Base-by-base conservation (phyloP, 2,888 invertebrate species). In the Callyntrura guangdongensis region DNA sequence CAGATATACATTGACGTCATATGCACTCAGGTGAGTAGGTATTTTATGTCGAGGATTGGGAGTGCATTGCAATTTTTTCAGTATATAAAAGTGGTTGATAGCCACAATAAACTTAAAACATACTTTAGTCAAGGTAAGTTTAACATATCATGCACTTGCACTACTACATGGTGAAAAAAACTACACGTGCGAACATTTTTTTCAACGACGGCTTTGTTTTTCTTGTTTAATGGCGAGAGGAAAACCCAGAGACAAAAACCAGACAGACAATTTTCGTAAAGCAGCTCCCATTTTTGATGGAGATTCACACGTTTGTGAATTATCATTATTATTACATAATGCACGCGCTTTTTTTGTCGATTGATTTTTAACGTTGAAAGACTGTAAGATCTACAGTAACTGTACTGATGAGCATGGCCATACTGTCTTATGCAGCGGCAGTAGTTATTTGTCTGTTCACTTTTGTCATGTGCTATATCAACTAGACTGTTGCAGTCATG, bases 71-170 rank as follows among this genome's bases (percentile, higher is more conserved):
- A n/a, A n/a, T n/a, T n/a, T n/a, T n/a, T n/a, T n/a, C n/a, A n/a
- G n/a, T n/a, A n/a, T n/a, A 53, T 53, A 14, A 53, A 53, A 53
- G 12, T 11, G 53, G 1, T 53, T 53, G n/a, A n/a, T 12, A 53
- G 53, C 53, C 5, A 14, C 53, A 8, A 47, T 8, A 17, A 61
- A 20, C 61, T 20, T 17, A 11, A 6, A 17, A 61, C 20, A 61
- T n/a, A n/a, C 22, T 64, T 79, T 79, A 56, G 79, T 79, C 59
- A 59, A 59, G 79, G 79, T 53, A 79, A 79, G 36, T 79, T 79
- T 17, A 59, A 59, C 45, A 56, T 56, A 17, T 79, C 79, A 79
- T 56, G 79, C 79, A 45, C 11, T 6, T 59, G 25, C 11, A 36
- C n/a, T n/a, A n/a, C n/a, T n/a, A n/a, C 22, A 22, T 77, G 56